Evolutionary conservation across 2,797 vertebrate species (phyloP).

Genomic region (Knipowitschia caucasica): DNA sequence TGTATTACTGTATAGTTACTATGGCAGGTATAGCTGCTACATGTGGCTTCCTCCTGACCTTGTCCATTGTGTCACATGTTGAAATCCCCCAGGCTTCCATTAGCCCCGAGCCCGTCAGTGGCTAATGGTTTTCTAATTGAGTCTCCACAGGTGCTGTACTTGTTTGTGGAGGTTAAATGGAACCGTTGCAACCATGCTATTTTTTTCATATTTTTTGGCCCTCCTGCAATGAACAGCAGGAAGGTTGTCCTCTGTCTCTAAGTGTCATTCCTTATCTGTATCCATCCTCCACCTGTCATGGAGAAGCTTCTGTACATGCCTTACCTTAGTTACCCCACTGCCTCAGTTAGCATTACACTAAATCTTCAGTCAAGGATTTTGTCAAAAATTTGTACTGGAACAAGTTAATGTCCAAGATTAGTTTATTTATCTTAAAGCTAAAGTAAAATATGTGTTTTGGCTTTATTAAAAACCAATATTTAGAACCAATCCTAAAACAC

Average conservation of each 20-base stretch:
- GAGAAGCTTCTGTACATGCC: conserved; percentile 15
- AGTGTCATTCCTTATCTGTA: conserved; percentile 23
- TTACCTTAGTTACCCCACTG: conserved; percentile 1
- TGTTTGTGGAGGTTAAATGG: conserved; percentile 55
- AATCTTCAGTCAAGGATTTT: background rate
- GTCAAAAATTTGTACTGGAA: background rate
- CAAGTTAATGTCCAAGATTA: background rate
- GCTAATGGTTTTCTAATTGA: conserved; percentile 75
- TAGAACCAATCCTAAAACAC: background rate
- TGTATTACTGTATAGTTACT: conserved; percentile 1
- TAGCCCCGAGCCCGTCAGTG: conserved; percentile 50
- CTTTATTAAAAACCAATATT: background rate
- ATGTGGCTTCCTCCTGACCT: conserved; percentile 54
- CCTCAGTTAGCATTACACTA: background rate
- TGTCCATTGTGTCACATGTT: conserved; percentile 43
- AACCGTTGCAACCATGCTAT: conserved; percentile 17
- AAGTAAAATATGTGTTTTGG: too few species aligned
- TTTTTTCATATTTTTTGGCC: conserved; percentile 4
- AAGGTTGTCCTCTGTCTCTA: conserved; percentile 23
- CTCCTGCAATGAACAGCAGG: conserved; percentile 24
- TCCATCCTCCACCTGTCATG: conserved; percentile 11
- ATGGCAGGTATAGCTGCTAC: conserved; percentile 28
- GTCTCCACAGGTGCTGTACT: conserved; percentile 71
- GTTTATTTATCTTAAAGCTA: background rate
- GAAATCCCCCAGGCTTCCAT: conserved; percentile 53